Percentiles rank a stretch among this genome's conserved stretches.
phyloP scores from a whole-genome alignment of 2,797 vertebrate species.

The Falco biarmicus region DNA sequence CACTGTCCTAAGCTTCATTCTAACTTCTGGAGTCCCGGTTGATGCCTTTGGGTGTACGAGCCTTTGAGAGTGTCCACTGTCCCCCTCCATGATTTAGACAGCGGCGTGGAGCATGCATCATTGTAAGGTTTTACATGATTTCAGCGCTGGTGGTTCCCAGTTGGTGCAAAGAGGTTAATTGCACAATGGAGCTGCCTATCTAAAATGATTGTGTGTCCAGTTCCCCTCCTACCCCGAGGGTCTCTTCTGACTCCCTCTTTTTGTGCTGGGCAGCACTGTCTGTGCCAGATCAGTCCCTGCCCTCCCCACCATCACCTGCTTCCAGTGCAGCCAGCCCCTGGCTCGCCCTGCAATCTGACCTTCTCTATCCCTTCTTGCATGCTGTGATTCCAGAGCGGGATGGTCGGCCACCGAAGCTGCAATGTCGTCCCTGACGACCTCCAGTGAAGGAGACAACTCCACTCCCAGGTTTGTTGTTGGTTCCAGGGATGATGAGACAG shows the following conservation, averaged over 20 bases:
- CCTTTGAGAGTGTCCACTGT: background rate
- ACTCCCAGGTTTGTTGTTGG: conserved; percentile 97
- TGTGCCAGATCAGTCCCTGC: background rate
- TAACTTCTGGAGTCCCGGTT: background rate
- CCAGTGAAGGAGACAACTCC: conserved; percentile 87
- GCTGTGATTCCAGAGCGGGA: conserved; percentile 79
- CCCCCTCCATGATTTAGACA: background rate
- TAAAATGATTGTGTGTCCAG: background rate
- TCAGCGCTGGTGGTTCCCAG: background rate
- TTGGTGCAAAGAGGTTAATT: background rate
- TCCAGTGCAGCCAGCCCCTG: background rate
- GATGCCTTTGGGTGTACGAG: background rate
- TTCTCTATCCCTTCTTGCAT: background rate
- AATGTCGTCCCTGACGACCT: conserved; percentile 94
- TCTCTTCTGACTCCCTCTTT: background rate
- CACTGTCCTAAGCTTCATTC: background rate
- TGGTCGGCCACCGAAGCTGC: conserved; percentile 86
- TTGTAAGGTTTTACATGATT: conserved; percentile 2
- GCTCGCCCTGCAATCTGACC: background rate
- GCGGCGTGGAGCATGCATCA: conserved; percentile 34
- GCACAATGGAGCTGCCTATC: background rate
- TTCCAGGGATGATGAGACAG: conserved; percentile 94
- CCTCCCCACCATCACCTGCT: background rate
- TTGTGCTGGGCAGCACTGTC: background rate
- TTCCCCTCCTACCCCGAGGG: background rate